Conservation (phyloP, 2,797 vertebrate species). For the Malurus splendens region DNA sequence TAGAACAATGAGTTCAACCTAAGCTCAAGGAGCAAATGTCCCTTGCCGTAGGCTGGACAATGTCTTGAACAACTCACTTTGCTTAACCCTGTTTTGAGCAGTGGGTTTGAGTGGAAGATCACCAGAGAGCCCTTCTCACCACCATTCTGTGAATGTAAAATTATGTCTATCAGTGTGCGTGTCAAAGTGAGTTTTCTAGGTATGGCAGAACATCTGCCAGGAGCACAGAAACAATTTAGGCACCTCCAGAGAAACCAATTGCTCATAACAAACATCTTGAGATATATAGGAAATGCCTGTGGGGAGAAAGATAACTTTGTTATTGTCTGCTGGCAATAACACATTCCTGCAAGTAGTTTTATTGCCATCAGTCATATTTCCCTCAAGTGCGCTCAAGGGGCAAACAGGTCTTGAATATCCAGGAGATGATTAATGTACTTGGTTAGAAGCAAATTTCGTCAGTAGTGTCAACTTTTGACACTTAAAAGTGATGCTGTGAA, state of each 20-base stretch:
- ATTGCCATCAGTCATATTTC: slow-evolving; percentile 20
- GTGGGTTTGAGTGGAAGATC: background rate
- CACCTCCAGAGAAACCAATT: slow-evolving; percentile 8
- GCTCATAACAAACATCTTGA: background rate
- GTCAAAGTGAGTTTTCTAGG: background rate
- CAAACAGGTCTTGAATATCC: background rate
- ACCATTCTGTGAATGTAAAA: background rate
- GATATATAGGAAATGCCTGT: background rate
- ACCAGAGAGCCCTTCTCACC: background rate
- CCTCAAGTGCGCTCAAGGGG: background rate
- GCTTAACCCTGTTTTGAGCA: background rate
- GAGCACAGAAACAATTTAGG: background rate
- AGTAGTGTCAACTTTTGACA: background rate
- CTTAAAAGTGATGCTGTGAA: background rate
- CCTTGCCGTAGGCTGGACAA: background rate
- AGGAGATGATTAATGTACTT: background rate
- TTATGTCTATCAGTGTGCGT: background rate
- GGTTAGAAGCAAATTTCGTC: background rate
- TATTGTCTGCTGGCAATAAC: slow-evolving; percentile 26
- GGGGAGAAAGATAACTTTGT: background rate
- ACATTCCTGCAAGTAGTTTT: background rate
- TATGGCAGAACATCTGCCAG: background rate
- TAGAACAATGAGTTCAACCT: background rate
- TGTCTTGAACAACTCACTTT: background rate
- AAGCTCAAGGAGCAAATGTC: background rate